phyloP scores from a whole-genome alignment of 2,888 invertebrate genomes.

The Melipona bicolor region DNA sequence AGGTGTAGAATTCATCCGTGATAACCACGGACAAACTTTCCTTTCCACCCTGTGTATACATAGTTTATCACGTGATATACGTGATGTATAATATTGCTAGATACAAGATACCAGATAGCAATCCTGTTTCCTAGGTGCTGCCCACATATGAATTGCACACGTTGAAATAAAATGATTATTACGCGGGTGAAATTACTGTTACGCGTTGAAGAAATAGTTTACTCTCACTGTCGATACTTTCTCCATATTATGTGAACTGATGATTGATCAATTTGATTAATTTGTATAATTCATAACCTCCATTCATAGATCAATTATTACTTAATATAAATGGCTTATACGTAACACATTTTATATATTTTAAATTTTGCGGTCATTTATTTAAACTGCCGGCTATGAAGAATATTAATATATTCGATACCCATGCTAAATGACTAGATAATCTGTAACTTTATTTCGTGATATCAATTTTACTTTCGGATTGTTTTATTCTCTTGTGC shows the following conservation, averaged over 20 bases:
- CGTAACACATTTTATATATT: no score
- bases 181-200: background rate
- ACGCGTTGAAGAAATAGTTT: background rate
- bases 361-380: no score
- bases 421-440: no score
- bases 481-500: no score
- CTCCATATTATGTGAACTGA: background rate
- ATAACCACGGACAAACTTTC: no score
- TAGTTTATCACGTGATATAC: background rate
- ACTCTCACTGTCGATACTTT: conserved; percentile 36
- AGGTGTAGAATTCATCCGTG: no score
- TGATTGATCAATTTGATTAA: background rate
- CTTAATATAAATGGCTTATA: background rate
- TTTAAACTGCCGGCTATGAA: no score
- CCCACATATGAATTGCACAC: background rate
- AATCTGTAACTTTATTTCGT: no score
- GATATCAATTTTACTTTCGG: no score
- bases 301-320: background rate
- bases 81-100: background rate
- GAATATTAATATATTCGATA: no score
- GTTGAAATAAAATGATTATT: background rate
- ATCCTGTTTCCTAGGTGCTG: background rate
- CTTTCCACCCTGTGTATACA: no score
- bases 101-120: background rate
- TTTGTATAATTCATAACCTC: background rate